These are phyloP conservation scores for Glomeris marginata DNA, from an alignment of 2,888 invertebrate species.

Conservation along the genomic window DNA sequence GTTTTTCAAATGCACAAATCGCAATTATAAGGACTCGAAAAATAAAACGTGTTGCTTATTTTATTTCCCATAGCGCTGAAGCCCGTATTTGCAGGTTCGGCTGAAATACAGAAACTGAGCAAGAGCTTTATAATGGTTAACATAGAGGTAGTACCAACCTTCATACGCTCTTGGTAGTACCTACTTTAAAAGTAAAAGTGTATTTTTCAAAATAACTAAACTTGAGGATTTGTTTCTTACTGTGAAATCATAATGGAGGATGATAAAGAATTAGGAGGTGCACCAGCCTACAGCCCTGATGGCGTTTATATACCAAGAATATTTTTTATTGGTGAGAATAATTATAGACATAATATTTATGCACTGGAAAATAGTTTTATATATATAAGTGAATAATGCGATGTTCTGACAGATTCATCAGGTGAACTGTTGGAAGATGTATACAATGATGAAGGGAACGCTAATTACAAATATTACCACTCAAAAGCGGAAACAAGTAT, in stretches of 20 bases:
- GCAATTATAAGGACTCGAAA: too few species aligned
- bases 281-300: constrained; percentile 40
- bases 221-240: too few species aligned
- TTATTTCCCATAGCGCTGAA: constrained; percentile 34
- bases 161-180: too few species aligned
- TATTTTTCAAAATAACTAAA: too few species aligned
- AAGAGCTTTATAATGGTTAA: constrained; percentile 51
- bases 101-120: constrained; percentile 42
- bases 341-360: too few species aligned
- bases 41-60: too few species aligned
- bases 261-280: constrained; percentile 40
- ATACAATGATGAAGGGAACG: constrained; percentile 42
- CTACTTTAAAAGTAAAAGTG: too few species aligned
- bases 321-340: constrained; percentile 39
- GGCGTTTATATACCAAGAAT: constrained; percentile 52
- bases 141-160: constrained; percentile 35
- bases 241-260: constrained; percentile 34
- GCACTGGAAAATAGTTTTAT: too few species aligned
- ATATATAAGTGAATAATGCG: too few species aligned
- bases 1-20: too few species aligned
- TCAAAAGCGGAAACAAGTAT: constrained; percentile 23
- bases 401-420: constrained; percentile 31
- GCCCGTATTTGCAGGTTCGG: constrained; percentile 42
- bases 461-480: constrained; percentile 41
- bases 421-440: constrained; percentile 41